A percentile compares a stretch with the other conserved stretches of the same genome.
These are phyloP conservation scores for Tetragonisca angustula DNA, from an alignment of 2,888 invertebrate genomes.

Conservation along the genomic window DNA sequence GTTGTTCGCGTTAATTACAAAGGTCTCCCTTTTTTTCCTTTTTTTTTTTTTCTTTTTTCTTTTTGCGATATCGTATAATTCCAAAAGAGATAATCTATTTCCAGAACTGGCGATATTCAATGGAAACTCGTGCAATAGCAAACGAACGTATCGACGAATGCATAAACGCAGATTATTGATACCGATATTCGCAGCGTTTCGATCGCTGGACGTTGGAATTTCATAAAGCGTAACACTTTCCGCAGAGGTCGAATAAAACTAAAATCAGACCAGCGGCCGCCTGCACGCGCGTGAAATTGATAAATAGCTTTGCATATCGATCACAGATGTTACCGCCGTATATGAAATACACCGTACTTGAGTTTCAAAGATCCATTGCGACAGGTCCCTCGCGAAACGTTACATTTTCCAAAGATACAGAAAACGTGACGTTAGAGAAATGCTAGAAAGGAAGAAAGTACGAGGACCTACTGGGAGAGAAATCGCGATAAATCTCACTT, in stretches of 20 bases:
- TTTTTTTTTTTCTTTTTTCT: too few relatives aligned
- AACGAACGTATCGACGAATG: background rate
- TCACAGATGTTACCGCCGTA: too few relatives aligned
- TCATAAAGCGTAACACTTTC: background rate
- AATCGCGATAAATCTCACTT: too few relatives aligned
- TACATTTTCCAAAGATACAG: too few relatives aligned
- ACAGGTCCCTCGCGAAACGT: too few relatives aligned
- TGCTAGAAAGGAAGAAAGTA: too few relatives aligned
- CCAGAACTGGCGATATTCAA: background rate
- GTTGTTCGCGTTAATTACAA: background rate
- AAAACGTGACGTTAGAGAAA: too few relatives aligned
- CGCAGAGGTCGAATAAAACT: background rate
- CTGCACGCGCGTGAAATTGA: too few relatives aligned
- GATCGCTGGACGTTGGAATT: background rate
- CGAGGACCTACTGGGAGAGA: too few relatives aligned
- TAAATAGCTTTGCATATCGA: too few relatives aligned
- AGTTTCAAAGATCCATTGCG: too few relatives aligned
- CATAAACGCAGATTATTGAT: conserved; percentile 9
- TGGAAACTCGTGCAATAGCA: background rate
- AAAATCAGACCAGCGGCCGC: background rate
- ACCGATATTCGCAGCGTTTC: conserved; percentile 2
- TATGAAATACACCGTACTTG: too few relatives aligned
- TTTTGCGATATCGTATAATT: background rate
- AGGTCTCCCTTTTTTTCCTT: background rate
- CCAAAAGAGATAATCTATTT: background rate